Percentiles rank a stretch among this genome's conserved stretches.
These are phyloP conservation scores for Brenthis hecate DNA, from an alignment of 2,888 invertebrate genomes.

Conservation along the genomic window DNA sequence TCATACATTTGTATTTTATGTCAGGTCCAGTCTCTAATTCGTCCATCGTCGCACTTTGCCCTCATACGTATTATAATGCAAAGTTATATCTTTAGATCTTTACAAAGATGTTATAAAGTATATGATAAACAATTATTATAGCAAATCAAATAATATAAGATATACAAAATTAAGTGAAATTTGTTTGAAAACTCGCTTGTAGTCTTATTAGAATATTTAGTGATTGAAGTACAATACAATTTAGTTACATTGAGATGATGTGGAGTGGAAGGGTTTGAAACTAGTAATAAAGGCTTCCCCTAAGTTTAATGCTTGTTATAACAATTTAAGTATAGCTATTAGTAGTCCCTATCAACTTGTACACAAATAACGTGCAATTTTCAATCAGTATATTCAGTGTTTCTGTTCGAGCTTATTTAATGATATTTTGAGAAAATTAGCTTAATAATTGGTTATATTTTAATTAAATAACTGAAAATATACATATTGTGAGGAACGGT, in stretches of 20 bases:
- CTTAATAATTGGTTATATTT: neutral
- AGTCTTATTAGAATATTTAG: slow-evolving; percentile 17
- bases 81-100: neutral
- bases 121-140: neutral
- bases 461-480: neutral
- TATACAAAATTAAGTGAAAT: slow-evolving; percentile 2
- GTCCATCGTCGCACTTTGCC: neutral
- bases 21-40: too few species aligned
- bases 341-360: slow-evolving; percentile 21
- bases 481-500: neutral
- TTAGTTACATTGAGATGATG: slow-evolving; percentile 21
- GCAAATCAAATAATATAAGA: slow-evolving; percentile 1
- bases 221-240: slow-evolving; percentile 23
- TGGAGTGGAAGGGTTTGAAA: slow-evolving; percentile 22
- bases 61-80: neutral
- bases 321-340: slow-evolving; percentile 22
- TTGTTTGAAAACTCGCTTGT: slow-evolving; percentile 2
- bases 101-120: neutral
- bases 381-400: slow-evolving; percentile 15
- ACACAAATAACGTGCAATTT: slow-evolving; percentile 18
- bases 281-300: slow-evolving; percentile 23
- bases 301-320: slow-evolving; percentile 20
- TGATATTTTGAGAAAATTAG: slow-evolving; percentile 1
- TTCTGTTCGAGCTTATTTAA: slow-evolving; percentile 1
- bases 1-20: too few species aligned